Evolutionary conservation across 2,888 invertebrate species (phyloP), one percentile per base, ranked within the genome.

Genomic region (Alloplasta piceator): DNA sequence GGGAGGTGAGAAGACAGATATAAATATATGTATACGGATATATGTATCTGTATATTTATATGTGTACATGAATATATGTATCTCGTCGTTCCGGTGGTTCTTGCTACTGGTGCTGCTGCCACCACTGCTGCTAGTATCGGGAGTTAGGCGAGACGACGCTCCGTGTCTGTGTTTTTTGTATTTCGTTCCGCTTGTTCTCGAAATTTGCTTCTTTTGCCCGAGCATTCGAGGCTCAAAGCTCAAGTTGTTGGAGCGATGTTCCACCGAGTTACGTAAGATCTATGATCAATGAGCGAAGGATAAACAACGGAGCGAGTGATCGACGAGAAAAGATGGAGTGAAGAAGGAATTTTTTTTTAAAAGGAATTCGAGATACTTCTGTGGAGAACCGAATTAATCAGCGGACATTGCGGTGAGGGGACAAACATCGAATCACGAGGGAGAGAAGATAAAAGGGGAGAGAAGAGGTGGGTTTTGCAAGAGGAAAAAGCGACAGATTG

Each of bases 1-100:
- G 52, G 76, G 79, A 75, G 77, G 72, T 71, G 66, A 70, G 67
- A 70, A 78, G 75, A 52, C 26, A 74, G 78, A 68, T 73, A 26
- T 26, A 26, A 26, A 26, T 26, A 26, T 26, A 26, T 26, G 26
- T 26, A 26, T 26, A 26, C 26, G 3, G 26, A 26, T 26, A 1
- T 26, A 26, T 26, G 1, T 26, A 3, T 26, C 1, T 26, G 3
- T 26, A 2, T 26, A 26, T 26, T 2, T 26, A 26, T 26, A 26
- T 26, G 3, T 26, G 26, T 26, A 26, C 3, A 26, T 26, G 26
- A 26, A 3, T 26, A 26, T 3, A 26, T 26, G 26, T 26, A 26
- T 26, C 26, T 63, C 70, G 48, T 63, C 60, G 70, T 75, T 76
- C 67, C 66, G 60, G 73, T 68, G 50, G 64, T 66, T 80, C 52